Evolutionary conservation across 1,140 invertebrate genomes (phyloP), one percentile per base, ranked within the genome.

Genomic region (Drusus annulatus): DNA sequence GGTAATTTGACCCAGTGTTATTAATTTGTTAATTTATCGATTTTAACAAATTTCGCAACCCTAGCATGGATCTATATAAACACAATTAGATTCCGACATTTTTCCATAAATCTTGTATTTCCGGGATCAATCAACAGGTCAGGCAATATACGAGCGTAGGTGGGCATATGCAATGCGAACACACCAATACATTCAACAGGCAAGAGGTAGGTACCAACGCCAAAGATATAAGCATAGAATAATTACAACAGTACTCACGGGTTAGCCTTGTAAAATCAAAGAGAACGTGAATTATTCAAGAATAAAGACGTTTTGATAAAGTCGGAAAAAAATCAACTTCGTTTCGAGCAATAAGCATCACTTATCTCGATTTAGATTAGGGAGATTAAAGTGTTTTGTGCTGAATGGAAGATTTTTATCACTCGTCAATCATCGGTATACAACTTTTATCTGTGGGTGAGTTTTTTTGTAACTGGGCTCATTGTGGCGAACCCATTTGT

Each of bases 51-150:
- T 45, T 45, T 45, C 36, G 16, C 45, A 71, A 25, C 68, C 68
- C 68, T 71, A 19, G 3, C 10, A 8, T 71, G 68, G 71, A 56
- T 75, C 54, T 75, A 75, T 56, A 75, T 75, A 75, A 75, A 75
- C 28, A 75, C 71, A 75, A 75, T 75, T 56, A 75, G 71, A 71
- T 75, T 75, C 52, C 54, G 71, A 75, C 52, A 50, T 75, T 75
- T 75, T 75, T 75, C 52, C 71, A 75, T 75, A 75, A 75, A 75
- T 75, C 71, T 75, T 60, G 19, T 50, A 54, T 75, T 75, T 75
- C 71, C 71, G 71, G 71, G 71, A 75, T 75, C 71, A 75, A 75
- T 75, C 71, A 75, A 23, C 71, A 19, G 71, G 71, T 75, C 71
- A 75, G 28, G 71, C 21, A 56, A 75, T 75, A 75, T 56, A 51